A percentile compares a stretch with the other conserved stretches of the same genome.
These are phyloP conservation scores for Balanococcus diminutus DNA, from an alignment of 2,888 invertebrate genomes.

Conservation along the genomic window DNA sequence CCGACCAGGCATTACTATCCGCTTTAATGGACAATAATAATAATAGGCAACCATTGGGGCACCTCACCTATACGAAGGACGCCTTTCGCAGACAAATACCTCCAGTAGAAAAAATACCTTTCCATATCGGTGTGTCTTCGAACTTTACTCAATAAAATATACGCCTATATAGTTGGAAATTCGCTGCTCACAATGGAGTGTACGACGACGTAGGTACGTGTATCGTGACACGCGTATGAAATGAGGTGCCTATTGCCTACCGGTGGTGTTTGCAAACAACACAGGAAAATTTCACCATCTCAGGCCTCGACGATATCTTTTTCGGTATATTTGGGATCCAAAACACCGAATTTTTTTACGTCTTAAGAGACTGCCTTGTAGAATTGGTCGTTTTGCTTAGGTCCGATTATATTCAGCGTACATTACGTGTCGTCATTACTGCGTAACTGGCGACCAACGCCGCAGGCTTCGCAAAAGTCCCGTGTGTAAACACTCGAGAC, in stretches of 20 bases:
- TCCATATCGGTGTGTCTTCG: not conserved
- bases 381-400: not conserved
- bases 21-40: not conserved
- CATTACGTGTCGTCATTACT: not conserved
- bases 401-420: not conserved
- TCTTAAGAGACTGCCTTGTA: not conserved
- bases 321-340: not conserved
- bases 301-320: not conserved
- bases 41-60: not conserved
- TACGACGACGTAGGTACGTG: not conserved
- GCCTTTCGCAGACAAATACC: not conserved
- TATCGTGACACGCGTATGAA: not conserved
- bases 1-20: not conserved
- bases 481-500: conserved; percentile 4
- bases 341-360: not conserved
- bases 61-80: not conserved
- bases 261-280: not conserved
- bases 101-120: not conserved
- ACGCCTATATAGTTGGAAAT: not conserved
- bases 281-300: not conserved
- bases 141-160: not conserved
- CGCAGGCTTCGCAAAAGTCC: not conserved
- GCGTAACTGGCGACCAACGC: not conserved
- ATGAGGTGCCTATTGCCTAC: not conserved
- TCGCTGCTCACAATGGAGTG: not conserved